A percentile compares a stretch with the other conserved stretches of the same genome.
Conservation (phyloP, 2,797 vertebrate species). For the Coilia nasus region DNA sequence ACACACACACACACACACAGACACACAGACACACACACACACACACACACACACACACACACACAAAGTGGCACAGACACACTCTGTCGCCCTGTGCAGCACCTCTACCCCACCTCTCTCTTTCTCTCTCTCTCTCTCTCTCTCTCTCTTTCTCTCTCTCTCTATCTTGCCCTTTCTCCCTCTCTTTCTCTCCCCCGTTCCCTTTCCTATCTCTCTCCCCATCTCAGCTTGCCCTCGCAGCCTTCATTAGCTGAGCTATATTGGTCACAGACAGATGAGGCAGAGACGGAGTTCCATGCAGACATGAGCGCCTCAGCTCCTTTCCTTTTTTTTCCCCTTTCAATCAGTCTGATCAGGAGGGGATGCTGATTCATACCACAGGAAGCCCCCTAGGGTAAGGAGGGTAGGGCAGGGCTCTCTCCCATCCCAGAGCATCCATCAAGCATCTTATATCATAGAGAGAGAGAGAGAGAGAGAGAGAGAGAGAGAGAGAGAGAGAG, state of each 20-base stretch:
- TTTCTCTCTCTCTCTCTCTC: not conserved
- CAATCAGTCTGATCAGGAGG: conserved; percentile 81
- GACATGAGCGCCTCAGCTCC: conserved; percentile 68
- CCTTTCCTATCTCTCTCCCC: conserved; percentile 38
- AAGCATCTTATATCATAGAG: not conserved
- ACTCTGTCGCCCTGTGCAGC: conserved; percentile 43
- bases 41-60: conserved; percentile 53
- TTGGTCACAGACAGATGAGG: conserved; percentile 83
- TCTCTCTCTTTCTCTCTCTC: not conserved
- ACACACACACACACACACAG: conserved; percentile 58
- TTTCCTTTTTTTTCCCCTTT: conserved; percentile 82
- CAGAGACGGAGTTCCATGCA: conserved; percentile 76
- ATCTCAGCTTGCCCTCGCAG: conserved; percentile 67
- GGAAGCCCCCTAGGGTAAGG: conserved; percentile 76
- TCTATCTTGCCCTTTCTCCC: not conserved
- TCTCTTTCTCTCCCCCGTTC: conserved; percentile 7
- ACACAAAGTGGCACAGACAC: not conserved
- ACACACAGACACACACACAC: conserved; percentile 54
- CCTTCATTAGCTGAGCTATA: conserved; percentile 90
- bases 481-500: conserved; percentile 17
- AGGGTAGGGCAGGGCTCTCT: conserved; percentile 39
- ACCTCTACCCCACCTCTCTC: conserved; percentile 20
- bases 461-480: conserved; percentile 44
- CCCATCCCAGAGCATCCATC: conserved; percentile 2
- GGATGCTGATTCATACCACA: conserved; percentile 85